Evolutionary conservation across 2,797 vertebrate genomes (phyloP).

Genomic region (Eulemur mongoz): DNA sequence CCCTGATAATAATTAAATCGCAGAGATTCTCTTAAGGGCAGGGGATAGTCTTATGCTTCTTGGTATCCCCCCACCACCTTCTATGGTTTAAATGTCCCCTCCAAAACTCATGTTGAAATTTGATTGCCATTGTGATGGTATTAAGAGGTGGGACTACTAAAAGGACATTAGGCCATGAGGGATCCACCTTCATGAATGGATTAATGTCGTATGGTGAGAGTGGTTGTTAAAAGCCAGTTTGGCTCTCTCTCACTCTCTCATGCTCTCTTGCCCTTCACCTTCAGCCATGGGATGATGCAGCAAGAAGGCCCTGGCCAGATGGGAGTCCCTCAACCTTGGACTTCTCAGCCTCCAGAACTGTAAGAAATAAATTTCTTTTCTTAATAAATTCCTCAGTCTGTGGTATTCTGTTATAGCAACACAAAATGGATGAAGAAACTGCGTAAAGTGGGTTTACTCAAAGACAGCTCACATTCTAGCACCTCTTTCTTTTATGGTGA

Average conservation of each 20-base stretch:
- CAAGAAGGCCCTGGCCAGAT: background rate
- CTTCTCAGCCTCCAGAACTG: background rate
- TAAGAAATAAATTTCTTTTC: background rate
- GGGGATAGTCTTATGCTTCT: background rate
- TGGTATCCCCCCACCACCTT: background rate
- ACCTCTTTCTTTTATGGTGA: conserved; percentile 31
- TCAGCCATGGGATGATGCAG: background rate
- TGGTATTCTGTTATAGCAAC: background rate
- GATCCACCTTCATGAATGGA: background rate
- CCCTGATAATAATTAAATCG: background rate
- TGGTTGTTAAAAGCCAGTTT: background rate
- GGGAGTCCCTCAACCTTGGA: background rate
- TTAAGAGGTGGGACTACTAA: background rate
- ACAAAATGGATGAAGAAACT: background rate
- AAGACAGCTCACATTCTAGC: background rate
- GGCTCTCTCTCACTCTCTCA: background rate
- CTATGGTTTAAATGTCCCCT: background rate
- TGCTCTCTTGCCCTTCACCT: background rate
- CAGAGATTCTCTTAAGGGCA: background rate
- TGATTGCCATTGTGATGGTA: background rate
- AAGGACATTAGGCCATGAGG: background rate
- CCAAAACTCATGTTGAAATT: background rate
- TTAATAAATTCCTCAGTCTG: background rate
- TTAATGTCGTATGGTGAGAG: background rate
- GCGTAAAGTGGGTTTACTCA: background rate